Evolutionary conservation across 1,140 invertebrate species (phyloP), one percentile per base, ranked within the genome.

Genomic region (Stegodyphus mimosarum): DNA sequence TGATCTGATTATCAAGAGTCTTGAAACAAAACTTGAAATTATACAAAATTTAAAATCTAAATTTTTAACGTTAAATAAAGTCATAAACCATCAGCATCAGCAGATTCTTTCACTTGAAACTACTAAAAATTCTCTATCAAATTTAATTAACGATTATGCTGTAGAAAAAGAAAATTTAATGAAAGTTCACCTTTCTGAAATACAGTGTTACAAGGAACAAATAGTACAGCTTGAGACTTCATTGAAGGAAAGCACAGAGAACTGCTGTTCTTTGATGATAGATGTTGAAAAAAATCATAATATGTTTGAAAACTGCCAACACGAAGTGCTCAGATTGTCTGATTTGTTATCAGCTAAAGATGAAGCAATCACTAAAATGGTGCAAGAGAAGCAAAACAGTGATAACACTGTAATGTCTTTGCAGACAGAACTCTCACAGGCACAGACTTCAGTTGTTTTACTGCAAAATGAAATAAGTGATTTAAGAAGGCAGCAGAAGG

Each of bases 381-480:
- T 9, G 9, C 13, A 72, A 64, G 69, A 81, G 51, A 15, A 63
- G n/a, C 49, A 63, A 18, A 51, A 48, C 15, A 72, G 33, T 17
- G 18, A 50, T 17, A 49, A 50, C 5, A 7, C 9, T 17, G 9
- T 73, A 50, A 55, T 15, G 10, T 9, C 11, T 70, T n/a, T 79
- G 6, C 50, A 53, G 13, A 53, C 67, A 50, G 67, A 70, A 9
- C 15, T 79, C 15, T 7, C 17, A 53, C 11, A 4, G 52, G 49
- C 77, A 52, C 64, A 79, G 17, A 53, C 67, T 6, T 33, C 67
- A 18, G 70, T 79, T 33, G 15, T n/a, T 7, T 53, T 17, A 5
- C 66, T 79, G 11, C 66, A 70, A 69, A 70, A 70, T 69, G 50
- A 79, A 79, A 70, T 79, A 13, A 13, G 17, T 13, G 33, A 69